Base-by-base conservation (phyloP, 2,797 vertebrate species). In the Galago senegalensis region DNA sequence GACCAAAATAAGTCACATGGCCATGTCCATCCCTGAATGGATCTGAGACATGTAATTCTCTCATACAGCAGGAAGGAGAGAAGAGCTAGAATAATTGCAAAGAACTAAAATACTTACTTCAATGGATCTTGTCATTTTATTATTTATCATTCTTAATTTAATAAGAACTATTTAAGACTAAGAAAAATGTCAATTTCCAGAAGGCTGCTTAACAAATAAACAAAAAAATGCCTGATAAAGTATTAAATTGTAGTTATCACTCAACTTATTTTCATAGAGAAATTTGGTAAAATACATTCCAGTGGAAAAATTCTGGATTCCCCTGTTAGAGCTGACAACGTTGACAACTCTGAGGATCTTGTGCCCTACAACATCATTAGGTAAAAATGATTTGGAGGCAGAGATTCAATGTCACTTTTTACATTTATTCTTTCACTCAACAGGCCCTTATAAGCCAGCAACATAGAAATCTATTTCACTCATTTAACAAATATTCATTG, bases 221-320 rank as follows among this genome's bases (percentile, higher is more conserved):
- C 67, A 75, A 69, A 69, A 43, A 61, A 16, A 10, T 73, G 27
- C 43, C 53, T 67, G 4, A 13, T 86, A 85, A 81, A 81, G 17
- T 72, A 70, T 85, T 60, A 81, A 97, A 92, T 60, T 92, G 67
- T 76, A 56, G 37, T 85, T 40, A 82, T 53, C 56, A 23, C 20
- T 72, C 72, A 60, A 73, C 18, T 72, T 92, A 56, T 80, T 95
- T 95, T 37, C 89, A 43, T 90, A 87, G 43, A 96, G 37, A 95
- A 90, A 81, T 84, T 40, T 87, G 72, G 25, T n/a, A 37, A 63
- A 84, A 92, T 94, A 43, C 85, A 90, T 81, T 94, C 86, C 37
- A 91, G 9, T 49, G 37, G 77, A 43, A 76, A 23, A 84, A 87
- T 31, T 80, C 65, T 70, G 67, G 21, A 7, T 89, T 94, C 31